Evolutionary conservation across 2,113 vertebrate species (phyloP), one percentile per base, ranked within the genome.

Genomic region (Campylomormyrus tamandua): DNA sequence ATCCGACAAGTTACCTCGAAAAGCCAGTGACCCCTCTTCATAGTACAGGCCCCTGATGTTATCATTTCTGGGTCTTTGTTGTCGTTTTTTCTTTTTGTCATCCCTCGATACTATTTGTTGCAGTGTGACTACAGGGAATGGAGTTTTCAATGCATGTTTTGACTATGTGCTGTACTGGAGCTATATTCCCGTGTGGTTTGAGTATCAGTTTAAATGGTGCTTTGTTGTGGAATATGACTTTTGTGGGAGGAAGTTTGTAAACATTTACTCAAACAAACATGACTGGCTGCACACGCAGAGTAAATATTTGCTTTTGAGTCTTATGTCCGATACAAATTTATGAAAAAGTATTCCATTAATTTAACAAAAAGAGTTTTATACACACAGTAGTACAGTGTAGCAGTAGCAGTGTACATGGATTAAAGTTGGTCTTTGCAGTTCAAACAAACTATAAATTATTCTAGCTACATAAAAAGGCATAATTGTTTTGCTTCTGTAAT

Each of bases 41-140:
- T 19, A 19, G 52, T 53, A 53, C 52, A 53, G 52, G 52, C 52
- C 15, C 17, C 52, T 90, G 90, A 84, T 89, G 70, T 11, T 83
- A 90, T 91, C 88, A 91, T 93, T 88, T 89, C 86, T 83, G 90
- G 90, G 86, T 92, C 90, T 52, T 70, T 89, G 5, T 31, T 89
- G 89, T 52, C 0, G 0, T 53, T 53, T 56, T 77, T 70, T 90
- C 89, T 80, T 19, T 80, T 17, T 77, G 66, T 35, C 70, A 17
- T 19, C 70, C 10, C 5, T 17, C 2, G 5, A 39, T 31, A 77
- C 70, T 80, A 31, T 85, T 66, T 87, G 13, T 35, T 39, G 62
- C 45, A 89, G 46, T 46, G 24, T 13, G 24, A 45, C 48, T 21
- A 17, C 45, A 24, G 83, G 24, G 83, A 85, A 46, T 27, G 24